These are phyloP conservation scores for Pogonophryne albipinna DNA, from an alignment of 2,797 vertebrate genomes.

Conservation along the genomic window DNA sequence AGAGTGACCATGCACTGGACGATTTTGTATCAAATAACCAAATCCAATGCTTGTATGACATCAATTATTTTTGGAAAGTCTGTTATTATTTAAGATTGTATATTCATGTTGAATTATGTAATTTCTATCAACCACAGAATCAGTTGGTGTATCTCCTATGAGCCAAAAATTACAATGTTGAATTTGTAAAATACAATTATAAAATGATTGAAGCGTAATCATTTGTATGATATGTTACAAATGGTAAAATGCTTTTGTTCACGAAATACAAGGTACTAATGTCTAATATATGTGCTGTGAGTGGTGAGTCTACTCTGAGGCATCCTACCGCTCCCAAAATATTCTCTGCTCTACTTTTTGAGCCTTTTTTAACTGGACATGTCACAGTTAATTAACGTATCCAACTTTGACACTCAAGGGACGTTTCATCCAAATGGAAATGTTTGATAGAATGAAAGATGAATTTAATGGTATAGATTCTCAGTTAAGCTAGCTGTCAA, in stretches of 20 bases:
- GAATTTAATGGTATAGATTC: conserved; percentile 42
- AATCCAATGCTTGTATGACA: conserved; percentile 17
- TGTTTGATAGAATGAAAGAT: conserved; percentile 51
- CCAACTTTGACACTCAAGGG: conserved; percentile 39
- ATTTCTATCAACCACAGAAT: neutral
- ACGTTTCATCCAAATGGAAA: conserved; percentile 40
- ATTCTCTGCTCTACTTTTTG: conserved; percentile 13
- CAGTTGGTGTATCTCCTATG: neutral
- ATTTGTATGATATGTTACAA: neutral
- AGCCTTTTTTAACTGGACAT: conserved; percentile 47
- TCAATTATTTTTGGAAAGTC: conserved; percentile 1
- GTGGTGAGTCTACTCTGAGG: neutral
- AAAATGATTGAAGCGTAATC: too few species aligned
- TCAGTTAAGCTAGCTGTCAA: conserved; percentile 28
- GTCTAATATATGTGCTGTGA: neutral
- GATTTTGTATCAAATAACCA: conserved; percentile 32
- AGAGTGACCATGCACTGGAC: conserved; percentile 3
- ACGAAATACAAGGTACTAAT: neutral
- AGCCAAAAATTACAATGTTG: neutral
- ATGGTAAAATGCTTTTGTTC: neutral
- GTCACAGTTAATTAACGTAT: conserved; percentile 49
- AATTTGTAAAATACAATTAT: neutral
- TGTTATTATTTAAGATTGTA: neutral
- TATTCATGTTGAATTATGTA: neutral
- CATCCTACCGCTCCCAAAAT: conserved; percentile 4